Evolutionary conservation across 2,888 invertebrate species (phyloP), one percentile per base, ranked within the genome.

Genomic region (Cheilosia pagana): DNA sequence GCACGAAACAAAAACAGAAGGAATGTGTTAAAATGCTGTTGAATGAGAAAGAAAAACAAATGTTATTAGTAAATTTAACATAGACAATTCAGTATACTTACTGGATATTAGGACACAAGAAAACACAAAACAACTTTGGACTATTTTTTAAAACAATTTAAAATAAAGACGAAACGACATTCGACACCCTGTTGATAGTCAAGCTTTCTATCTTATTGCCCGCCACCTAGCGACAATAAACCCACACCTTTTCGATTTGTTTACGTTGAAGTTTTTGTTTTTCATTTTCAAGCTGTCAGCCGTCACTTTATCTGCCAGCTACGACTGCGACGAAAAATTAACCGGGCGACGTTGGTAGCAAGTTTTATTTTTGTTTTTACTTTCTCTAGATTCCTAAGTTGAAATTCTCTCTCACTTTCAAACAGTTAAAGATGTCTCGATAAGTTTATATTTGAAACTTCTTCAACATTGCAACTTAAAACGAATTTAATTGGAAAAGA

Each of bases 241-340:
- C 12, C 52, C n/a, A 14, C 1, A 21, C 12, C 50, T 2, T 16
- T 31, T 8, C 3, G 43, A 39, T 82, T 82, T 82, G 81, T 82
- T 82, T 82, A 77, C 76, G 77, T 76, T 52, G 48, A 23, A 43
- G 12, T 53, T 67, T 74, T 74, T 70, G 68, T 41, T 53, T 63
- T 39, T 35, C 21, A 0, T 45, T 10, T 23, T 21, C 7, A 35
- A 62, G 4, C 2, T 52, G 45, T 45, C 63, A 81, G 57, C 43
- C 28, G 52, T 45, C 35, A 48, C 7, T 19, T 10, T 12, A 31
- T 45, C 21, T n/a, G 12, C 16, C 19, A 10, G 35, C 35, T 35
- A 35, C 35, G 12, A 28, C 10, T 23, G 43, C 53, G 19, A 43
- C 45, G 39, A 53, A 55, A 62, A 62, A 57, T 50, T 41, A 50